Percentiles rank a stretch among this genome's conserved stretches.
Evolutionary conservation across 2,888 invertebrate species (phyloP).

Genomic region (Allophyes oxyacanthae): DNA sequence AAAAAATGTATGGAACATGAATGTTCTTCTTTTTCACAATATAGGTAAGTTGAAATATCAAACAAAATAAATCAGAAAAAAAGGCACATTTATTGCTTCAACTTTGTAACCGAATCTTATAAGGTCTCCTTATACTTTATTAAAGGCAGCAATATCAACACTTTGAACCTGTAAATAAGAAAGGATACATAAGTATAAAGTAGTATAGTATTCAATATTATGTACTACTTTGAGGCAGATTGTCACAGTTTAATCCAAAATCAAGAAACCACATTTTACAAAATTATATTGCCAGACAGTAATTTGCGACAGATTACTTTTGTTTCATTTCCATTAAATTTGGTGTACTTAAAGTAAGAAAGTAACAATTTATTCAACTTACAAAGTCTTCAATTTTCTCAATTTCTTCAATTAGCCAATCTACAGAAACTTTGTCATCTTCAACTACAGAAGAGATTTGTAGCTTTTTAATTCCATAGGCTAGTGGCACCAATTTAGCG

Average conservation of each 20-base stretch:
- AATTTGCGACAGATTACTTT: too few species aligned
- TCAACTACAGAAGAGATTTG: constrained; percentile 98
- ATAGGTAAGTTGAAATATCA: constrained; percentile 12
- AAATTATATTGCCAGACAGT: too few species aligned
- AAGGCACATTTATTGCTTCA: constrained; percentile 58
- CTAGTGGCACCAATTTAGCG: constrained; percentile 96
- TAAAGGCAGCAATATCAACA: constrained; percentile 98
- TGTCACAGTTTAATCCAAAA: too few species aligned
- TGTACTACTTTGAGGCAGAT: too few species aligned
- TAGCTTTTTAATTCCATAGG: constrained; percentile 97
- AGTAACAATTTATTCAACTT: constrained; percentile 66
- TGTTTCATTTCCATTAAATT: too few species aligned
- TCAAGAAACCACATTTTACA: too few species aligned
- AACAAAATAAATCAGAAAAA: constrained; percentile 32
- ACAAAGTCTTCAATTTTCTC: constrained; percentile 95
- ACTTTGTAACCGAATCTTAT: constrained; percentile 28
- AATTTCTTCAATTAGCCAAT: constrained; percentile 96
- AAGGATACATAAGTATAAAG: background rate
- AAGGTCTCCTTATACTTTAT: constrained; percentile 92
- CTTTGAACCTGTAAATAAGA: constrained; percentile 92
- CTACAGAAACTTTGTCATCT: constrained; percentile 98
- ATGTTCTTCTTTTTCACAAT: background rate
- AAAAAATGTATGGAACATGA: background rate
- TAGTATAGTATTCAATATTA: too few species aligned
- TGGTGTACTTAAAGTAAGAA: too few species aligned